Conservation (phyloP, 2,797 vertebrate genomes). For the Picus viridis region DNA sequence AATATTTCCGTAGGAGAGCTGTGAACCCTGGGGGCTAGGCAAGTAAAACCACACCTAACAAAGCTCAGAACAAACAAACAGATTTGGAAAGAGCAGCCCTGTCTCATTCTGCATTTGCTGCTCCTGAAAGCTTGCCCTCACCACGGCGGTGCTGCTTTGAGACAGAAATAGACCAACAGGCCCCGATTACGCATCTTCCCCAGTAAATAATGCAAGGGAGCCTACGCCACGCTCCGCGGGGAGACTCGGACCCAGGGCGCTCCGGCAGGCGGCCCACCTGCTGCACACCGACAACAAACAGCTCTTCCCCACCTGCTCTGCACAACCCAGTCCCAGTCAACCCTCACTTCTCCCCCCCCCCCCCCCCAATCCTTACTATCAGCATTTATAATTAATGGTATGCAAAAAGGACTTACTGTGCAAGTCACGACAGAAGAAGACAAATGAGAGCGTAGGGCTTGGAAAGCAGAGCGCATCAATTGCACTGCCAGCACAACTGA, state of each 20-base stretch:
- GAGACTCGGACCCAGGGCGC: neutral
- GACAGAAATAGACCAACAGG: constrained; percentile 41
- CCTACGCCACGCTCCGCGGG: neutral
- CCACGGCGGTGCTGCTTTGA: neutral
- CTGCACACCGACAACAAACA: neutral
- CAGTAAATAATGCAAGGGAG: constrained; percentile 58
- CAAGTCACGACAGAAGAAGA: neutral
- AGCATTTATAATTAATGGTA: neutral
- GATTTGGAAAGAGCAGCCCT: neutral
- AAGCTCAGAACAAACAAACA: neutral
- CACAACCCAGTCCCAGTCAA: neutral
- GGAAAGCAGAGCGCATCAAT: neutral
- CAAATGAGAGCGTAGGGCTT: fast-evolving
- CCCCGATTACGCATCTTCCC: constrained; percentile 26
- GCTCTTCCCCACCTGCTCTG: neutral
- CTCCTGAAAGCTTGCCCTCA: neutral
- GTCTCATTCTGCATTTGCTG: neutral
- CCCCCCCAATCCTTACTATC: neutral
- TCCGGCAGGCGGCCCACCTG: neutral
- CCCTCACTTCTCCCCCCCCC: neutral
- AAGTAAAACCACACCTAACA: neutral
- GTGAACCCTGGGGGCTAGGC: neutral
- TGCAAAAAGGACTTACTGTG: neutral
- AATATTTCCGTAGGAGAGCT: neutral
- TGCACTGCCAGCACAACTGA: neutral